Base-by-base conservation (phyloP, 2,888 invertebrate genomes). In the Rapana venosa region DNA sequence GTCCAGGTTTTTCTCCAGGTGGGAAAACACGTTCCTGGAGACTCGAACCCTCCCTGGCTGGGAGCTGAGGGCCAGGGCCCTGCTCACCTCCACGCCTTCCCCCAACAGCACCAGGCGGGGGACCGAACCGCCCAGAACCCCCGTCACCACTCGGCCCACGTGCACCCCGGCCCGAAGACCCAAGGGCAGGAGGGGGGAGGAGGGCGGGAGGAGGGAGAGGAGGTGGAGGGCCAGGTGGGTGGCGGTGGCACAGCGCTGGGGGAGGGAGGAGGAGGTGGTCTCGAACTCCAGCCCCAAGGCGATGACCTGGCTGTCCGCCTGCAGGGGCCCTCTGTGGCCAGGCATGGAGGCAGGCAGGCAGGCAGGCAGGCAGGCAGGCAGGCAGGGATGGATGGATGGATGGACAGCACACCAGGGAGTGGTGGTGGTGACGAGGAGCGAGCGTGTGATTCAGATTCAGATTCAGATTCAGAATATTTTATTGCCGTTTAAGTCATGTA, bases 101-200 rank as follows among this genome's bases (percentile, higher is more conserved):
- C 94, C 94, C 20, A 94, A 90, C 30, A 93, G 84, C 26, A 91
- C 88, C 83, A 92, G 93, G 81, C 91, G 90, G 2, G 94, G 94
- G 56, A 92, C 90, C 13, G 91, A 90, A 26, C 87, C 81, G 17
- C 93, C 93, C 0, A 94, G 90, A 6, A 93, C 92, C 11, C 94
- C 94, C 20, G 93, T 92, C 58, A 91, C 91, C 13, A 93, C 92
- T 17, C 90, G 88, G 8, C 94, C 94, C 17, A 91, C 91, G 87
- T 92, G 90, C n/a, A 90, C 91, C 58, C 89, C 79, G 17, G 91
- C 79, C 0, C 90, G 87, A 6, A 92, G 36, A 22, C 88, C 86
- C 47, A 92, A 83, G 79, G 87, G n/a, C 32, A 56, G 15, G 79
- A 61, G 20, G 35, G 47, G 36, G 47, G 36, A 0, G 32, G 86